Evolutionary conservation across 2,888 invertebrate species (phyloP).

Genomic region (Cactoblastis cactorum): DNA sequence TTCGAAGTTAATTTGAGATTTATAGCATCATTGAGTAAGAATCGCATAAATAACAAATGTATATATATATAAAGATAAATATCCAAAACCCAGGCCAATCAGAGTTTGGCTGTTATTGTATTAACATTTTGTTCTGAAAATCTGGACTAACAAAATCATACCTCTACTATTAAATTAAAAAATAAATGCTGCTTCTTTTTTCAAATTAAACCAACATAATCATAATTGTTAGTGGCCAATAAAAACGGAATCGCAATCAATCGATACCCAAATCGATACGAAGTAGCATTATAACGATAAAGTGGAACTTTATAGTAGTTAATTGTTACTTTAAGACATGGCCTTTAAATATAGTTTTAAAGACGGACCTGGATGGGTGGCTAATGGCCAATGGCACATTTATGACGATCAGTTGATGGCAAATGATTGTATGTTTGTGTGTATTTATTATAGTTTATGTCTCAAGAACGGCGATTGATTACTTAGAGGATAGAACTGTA

Average conservation of each 20-base stretch:
- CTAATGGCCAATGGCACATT: conserved; percentile 55
- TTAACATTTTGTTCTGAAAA: too few species aligned
- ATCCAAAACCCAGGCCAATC: too few species aligned
- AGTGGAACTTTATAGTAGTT: conserved; percentile 60
- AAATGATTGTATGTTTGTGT: conserved; percentile 20
- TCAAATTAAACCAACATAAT: neutral
- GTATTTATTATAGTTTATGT: conserved; percentile 28
- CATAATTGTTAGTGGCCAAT: neutral
- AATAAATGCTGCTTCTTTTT: neutral
- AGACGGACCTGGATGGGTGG: conserved; percentile 50
- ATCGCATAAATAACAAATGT: too few species aligned
- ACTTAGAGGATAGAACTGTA: conserved; percentile 25
- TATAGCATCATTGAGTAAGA: too few species aligned
- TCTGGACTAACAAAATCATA: too few species aligned
- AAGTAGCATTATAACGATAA: conserved; percentile 52
- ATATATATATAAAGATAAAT: too few species aligned
- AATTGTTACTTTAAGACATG: conserved; percentile 60
- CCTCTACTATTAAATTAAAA: too few species aligned
- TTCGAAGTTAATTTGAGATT: too few species aligned
- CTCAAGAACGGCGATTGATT: conserved; percentile 33
- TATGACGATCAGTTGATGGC: conserved; percentile 58
- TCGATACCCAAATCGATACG: conserved; percentile 25
- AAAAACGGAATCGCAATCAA: conserved; percentile 18
- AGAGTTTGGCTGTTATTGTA: too few species aligned
- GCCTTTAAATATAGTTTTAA: conserved; percentile 47